Base-by-base conservation (phyloP, 2,113 vertebrate species). In the mouse (Mus musculus) region DNA sequence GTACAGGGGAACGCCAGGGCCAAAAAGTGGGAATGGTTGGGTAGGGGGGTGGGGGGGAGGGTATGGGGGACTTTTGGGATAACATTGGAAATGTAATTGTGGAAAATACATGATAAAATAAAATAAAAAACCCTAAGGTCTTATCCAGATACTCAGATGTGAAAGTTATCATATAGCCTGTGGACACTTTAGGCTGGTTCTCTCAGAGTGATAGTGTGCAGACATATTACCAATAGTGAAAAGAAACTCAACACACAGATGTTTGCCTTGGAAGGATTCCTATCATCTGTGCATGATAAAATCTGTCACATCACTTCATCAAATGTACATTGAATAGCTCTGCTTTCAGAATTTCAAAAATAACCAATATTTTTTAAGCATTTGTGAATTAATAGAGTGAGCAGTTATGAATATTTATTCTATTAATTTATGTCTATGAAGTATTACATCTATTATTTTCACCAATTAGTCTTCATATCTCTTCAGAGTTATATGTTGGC, bases 91-190 rank as follows among this genome's bases (percentile, higher is more conserved):
- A 42, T 42, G 42, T 42, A 42, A 42, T 42, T 42, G 42, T 2
- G 42, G 42, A 42, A 42, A 42, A 42, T 42, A 42, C 42, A 3
- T 42, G 2, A 42, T 42, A 42, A 42, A 42, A n/a, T n/a, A n/a
- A n/a, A n/a, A n/a, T n/a, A 42, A 42, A 42, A 75, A 96, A 96
- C 85, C 36, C n/a, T 95, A 11, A 4, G 88, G 39, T n/a, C 14
- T 97, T 30, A 80, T 30, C 24, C 46, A 95, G 46, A 85, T 8
- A 88, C 94, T 91, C 42, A 87, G 69, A 87, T 86, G 33, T 90
- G 42, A 80, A 85, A 92, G 71, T 71, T 2, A 54, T 42, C 7
- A 90, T 3, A 71, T 22, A 80, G 0, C 39, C 59, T 61, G 13
- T 36, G 73, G 63, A 52, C 77, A 92, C 52, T 3, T 61, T 14